Evolutionary conservation across 1,140 invertebrate genomes (phyloP).

Genomic region (Bombus fervidus): DNA sequence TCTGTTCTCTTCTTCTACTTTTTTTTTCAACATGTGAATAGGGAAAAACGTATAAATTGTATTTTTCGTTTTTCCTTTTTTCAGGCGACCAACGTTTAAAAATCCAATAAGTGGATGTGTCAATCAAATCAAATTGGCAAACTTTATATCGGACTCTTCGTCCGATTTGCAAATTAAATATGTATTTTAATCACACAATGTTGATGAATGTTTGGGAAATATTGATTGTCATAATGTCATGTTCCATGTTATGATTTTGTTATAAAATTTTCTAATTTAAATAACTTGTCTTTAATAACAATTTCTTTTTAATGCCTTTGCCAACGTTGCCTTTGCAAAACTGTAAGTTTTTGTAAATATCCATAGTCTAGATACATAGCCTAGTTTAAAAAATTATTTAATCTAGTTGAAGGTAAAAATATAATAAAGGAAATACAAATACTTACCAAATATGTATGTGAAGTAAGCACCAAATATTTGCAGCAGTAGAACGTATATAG

Average conservation of each 20-base stretch:
- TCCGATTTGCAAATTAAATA: neutral
- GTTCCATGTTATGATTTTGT: neutral
- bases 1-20: neutral
- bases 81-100: neutral
- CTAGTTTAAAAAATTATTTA: too few species aligned
- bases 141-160: neutral
- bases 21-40: neutral
- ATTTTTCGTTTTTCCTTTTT: neutral
- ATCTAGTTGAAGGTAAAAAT: too few species aligned
- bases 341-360: too few species aligned
- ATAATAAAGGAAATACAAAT: neutral
- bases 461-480: conserved; percentile 93
- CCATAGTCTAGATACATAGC: too few species aligned
- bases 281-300: neutral
- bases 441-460: conserved; percentile 92
- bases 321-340: too few species aligned
- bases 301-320: neutral
- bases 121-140: neutral
- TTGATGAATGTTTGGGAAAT: neutral
- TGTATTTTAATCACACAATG: neutral
- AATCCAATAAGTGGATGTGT: too few species aligned
- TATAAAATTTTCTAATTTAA: too few species aligned
- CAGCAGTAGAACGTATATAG: conserved; percentile 90
- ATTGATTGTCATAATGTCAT: neutral
- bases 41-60: neutral